Conservation (phyloP, 2,888 invertebrate species). For the Nyleta sp. region DNA sequence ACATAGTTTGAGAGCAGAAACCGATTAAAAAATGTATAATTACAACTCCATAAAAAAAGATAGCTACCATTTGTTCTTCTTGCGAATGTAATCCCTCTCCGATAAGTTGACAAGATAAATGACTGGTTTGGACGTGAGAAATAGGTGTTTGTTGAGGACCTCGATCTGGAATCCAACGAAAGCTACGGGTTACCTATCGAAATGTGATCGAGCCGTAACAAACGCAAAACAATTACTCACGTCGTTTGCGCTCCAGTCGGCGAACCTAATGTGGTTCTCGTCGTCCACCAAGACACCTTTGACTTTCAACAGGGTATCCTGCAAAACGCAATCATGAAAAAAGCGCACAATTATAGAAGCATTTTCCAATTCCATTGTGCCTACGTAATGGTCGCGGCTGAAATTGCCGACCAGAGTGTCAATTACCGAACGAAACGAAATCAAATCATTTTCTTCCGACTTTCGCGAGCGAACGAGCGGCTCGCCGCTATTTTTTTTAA, state of each 20-base stretch:
- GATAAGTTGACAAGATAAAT: slow-evolving; percentile 98
- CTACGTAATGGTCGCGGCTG: slow-evolving; percentile 1
- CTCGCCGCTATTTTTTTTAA: slow-evolving; percentile 22
- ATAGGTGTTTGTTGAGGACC: slow-evolving; percentile 96
- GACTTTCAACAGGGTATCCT: slow-evolving; percentile 94
- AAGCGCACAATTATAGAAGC: slow-evolving; percentile 18
- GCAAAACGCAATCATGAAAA: slow-evolving; percentile 76
- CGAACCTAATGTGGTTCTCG: slow-evolving; percentile 96
- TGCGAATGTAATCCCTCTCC: slow-evolving; percentile 98
- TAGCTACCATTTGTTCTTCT: slow-evolving; percentile 99
- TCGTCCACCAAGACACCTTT: slow-evolving; percentile 93
- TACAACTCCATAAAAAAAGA: not conserved
- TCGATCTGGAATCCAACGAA: slow-evolving; percentile 90
- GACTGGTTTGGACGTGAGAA: slow-evolving; percentile 98
- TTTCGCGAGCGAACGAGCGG: slow-evolving; percentile 22
- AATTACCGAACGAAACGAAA: slow-evolving; percentile 53
- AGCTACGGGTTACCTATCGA: not conserved
- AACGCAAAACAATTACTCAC: slow-evolving; percentile 84
- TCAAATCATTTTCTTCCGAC: slow-evolving; percentile 29
- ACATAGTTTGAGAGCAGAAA: too few species aligned
- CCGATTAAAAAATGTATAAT: too few species aligned
- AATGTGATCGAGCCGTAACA: slow-evolving; percentile 12
- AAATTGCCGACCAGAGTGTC: slow-evolving; percentile 35
- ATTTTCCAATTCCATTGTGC: slow-evolving; percentile 36
- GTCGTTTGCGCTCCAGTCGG: slow-evolving; percentile 96